These are phyloP conservation scores for Rhinophrynus dorsalis DNA, from an alignment of 2,797 vertebrate species.

Conservation along the genomic window DNA sequence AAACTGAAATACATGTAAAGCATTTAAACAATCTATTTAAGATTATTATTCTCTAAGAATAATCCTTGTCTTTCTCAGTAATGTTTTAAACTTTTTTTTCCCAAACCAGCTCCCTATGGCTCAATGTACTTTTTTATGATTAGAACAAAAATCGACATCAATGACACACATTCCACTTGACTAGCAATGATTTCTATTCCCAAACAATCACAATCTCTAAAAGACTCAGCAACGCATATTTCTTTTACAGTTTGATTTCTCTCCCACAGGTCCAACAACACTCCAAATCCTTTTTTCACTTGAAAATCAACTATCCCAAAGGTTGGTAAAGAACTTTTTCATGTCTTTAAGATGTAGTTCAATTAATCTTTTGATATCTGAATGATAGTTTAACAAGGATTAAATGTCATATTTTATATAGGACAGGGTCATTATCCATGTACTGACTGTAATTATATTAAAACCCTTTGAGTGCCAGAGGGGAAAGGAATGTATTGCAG, in stretches of 20 bases:
- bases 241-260: slow-evolving; percentile 8
- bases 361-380: slow-evolving; percentile 21
- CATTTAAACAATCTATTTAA: too few species aligned
- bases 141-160: slow-evolving; percentile 27
- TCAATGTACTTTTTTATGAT: slow-evolving; percentile 7
- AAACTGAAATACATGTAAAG: too few species aligned
- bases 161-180: slow-evolving; percentile 32
- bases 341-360: slow-evolving; percentile 35
- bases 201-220: slow-evolving; percentile 8
- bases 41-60: too few species aligned
- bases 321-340: slow-evolving; percentile 28
- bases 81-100: background rate
- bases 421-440: slow-evolving; percentile 20
- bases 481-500: too few species aligned
- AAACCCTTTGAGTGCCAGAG: too few species aligned
- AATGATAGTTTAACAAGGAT: slow-evolving; percentile 21
- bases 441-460: background rate
- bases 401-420: slow-evolving; percentile 24
- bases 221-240: slow-evolving; percentile 9
- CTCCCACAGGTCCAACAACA: slow-evolving; percentile 18
- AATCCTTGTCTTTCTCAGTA: too few species aligned
- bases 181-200: slow-evolving; percentile 12
- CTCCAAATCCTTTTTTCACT: slow-evolving; percentile 20
- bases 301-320: slow-evolving; percentile 28
- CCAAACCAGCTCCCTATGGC: background rate